A percentile compares a stretch with the other conserved stretches of the same genome.
phyloP scores from a whole-genome alignment of 2,113 vertebrate genomes.

The Coptodon bakossiorum region DNA sequence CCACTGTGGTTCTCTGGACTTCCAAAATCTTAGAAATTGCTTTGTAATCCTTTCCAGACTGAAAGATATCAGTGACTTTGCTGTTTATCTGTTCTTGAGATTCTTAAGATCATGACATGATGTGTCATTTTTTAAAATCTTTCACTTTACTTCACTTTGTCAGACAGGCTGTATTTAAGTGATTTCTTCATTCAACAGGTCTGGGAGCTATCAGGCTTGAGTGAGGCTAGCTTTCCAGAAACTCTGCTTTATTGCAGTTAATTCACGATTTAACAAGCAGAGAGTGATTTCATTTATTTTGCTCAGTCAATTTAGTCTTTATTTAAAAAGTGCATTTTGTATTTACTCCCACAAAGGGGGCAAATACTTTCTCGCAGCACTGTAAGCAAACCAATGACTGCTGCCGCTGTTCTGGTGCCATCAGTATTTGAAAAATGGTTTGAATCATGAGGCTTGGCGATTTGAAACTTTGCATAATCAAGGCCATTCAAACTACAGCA shows the following conservation, averaged over 20 bases:
- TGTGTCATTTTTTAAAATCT: not conserved
- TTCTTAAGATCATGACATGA: not conserved
- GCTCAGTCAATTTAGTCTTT: not conserved
- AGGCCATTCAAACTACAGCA: not conserved
- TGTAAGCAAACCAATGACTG: not conserved
- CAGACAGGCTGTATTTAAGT: not conserved
- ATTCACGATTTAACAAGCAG: not conserved
- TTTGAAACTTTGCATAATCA: not conserved
- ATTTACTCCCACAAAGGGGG: not conserved
- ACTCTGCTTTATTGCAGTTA: not conserved
- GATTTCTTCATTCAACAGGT: not conserved
- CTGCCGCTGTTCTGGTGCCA: not conserved
- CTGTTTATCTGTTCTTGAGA: not conserved
- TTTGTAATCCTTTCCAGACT: not conserved
- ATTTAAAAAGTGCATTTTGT: not conserved
- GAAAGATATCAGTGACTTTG: not conserved
- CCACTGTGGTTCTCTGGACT: not conserved
- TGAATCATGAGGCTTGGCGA: not conserved
- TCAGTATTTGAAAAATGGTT: not conserved
- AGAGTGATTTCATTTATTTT: not conserved
- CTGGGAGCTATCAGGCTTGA: not conserved
- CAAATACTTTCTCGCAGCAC: not conserved
- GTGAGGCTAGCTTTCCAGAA: not conserved
- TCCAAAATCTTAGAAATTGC: not conserved
- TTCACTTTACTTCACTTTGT: not conserved